Percentiles rank a stretch among this genome's conserved stretches.
These are phyloP conservation scores for Nothoprocta perdicaria DNA, from an alignment of 2,113 vertebrate species.

Conservation along the genomic window DNA sequence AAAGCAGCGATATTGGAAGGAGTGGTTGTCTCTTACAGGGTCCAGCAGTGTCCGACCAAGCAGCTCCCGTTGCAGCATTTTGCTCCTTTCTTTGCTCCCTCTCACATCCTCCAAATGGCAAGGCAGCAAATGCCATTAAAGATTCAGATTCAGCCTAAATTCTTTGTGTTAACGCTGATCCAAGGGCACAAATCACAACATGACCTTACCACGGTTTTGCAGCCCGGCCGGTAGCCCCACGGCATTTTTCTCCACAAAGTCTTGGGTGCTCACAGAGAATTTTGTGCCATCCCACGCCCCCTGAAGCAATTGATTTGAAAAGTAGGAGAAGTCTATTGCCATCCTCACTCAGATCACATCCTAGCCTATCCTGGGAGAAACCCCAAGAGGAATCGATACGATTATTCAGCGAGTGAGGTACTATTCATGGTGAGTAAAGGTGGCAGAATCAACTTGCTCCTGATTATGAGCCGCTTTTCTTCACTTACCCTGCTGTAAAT, in stretches of 20 bases:
- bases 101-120: neutral
- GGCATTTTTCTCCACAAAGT: conserved; percentile 27
- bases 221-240: neutral
- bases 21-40: neutral
- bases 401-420: conserved; percentile 63
- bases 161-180: neutral
- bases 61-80: neutral
- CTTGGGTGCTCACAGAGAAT: neutral
- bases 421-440: conserved; percentile 68
- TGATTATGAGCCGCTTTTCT: conserved; percentile 55
- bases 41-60: neutral
- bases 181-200: neutral
- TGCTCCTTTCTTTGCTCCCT: neutral
- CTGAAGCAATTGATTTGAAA: conserved; percentile 24
- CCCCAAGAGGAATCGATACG: conserved; percentile 48
- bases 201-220: neutral
- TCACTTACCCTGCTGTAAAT: conserved; percentile 68
- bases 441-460: conserved; percentile 66
- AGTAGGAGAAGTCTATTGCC: conserved; percentile 28
- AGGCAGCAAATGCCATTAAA: neutral
- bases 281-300: neutral
- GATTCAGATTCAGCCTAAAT: neutral
- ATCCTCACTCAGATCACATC: conserved; percentile 62
- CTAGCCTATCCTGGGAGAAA: conserved; percentile 37
- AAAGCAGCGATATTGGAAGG: neutral